A percentile compares a stretch with the other conserved stretches of the same genome.
Conservation (phyloP, 2,888 invertebrate species). For the Pammene fasciana region DNA sequence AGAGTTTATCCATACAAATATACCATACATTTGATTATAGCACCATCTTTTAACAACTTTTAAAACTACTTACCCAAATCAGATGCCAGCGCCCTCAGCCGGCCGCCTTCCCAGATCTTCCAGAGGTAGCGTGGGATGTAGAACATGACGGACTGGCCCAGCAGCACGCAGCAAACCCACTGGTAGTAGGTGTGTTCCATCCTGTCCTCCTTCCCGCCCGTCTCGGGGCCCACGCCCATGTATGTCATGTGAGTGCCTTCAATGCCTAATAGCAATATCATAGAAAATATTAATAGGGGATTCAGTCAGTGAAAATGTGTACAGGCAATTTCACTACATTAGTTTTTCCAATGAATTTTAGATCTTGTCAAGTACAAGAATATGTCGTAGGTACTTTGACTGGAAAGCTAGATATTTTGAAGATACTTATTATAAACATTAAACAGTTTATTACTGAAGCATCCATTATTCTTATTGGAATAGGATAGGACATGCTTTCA, state of each 20-base stretch:
- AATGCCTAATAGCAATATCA: constrained; percentile 58
- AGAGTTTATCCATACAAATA: too few relatives aligned
- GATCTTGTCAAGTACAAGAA: too few relatives aligned
- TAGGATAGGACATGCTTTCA: too few relatives aligned
- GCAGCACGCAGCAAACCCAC: constrained; percentile 88
- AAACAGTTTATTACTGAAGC: too few relatives aligned
- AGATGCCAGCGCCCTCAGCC: constrained; percentile 83
- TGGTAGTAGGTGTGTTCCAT: constrained; percentile 87
- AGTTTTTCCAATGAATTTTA: too few relatives aligned
- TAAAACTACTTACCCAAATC: constrained; percentile 77
- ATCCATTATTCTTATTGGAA: too few relatives aligned
- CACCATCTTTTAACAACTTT: background rate
- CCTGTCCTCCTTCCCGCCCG: constrained; percentile 72
- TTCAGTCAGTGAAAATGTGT: background rate
- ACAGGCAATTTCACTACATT: background rate
- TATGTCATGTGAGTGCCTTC: constrained; percentile 79
- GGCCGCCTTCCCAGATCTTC: constrained; percentile 88
- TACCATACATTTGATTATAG: background rate
- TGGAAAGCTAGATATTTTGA: too few relatives aligned
- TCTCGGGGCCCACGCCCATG: constrained; percentile 76
- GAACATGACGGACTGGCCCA: constrained; percentile 86
- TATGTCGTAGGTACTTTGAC: too few relatives aligned
- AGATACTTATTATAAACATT: too few relatives aligned
- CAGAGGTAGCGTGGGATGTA: constrained; percentile 88
- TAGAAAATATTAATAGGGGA: background rate